Conservation (phyloP, 2,113 vertebrate genomes). For the Emydura subglobosa region DNA sequence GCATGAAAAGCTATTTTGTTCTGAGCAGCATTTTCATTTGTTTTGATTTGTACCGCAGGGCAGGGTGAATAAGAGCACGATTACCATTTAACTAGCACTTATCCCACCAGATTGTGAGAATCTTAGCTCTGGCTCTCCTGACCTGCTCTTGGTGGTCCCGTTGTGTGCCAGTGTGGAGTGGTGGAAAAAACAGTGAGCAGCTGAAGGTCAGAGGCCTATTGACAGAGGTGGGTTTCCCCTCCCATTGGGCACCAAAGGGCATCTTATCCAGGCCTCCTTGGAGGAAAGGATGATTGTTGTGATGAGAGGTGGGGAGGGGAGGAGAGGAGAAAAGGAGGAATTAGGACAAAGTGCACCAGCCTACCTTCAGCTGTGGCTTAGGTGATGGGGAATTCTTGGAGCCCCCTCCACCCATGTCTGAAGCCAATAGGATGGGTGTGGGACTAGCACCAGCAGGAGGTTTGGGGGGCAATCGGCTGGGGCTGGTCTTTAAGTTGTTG, state of each 20-base stretch:
- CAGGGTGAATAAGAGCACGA: not conserved
- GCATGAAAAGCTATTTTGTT: not conserved
- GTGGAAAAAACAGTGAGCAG: not conserved
- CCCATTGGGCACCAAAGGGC: not conserved
- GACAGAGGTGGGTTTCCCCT: not conserved
- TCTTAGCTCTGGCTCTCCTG: not conserved
- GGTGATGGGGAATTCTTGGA: constrained; percentile 63
- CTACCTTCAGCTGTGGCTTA: constrained; percentile 82
- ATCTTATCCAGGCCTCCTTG: not conserved
- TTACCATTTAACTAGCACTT: not conserved
- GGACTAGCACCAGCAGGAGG: constrained; percentile 67
- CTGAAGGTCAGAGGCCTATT: not conserved
- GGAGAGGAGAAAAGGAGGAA: not conserved
- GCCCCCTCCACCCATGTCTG: constrained; percentile 44
- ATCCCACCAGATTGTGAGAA: not conserved
- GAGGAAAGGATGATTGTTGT: not conserved
- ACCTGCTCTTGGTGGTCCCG: not conserved
- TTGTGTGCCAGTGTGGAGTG: not conserved
- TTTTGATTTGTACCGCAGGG: not conserved
- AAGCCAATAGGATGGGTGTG: constrained; percentile 60
- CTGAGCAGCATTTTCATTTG: not conserved
- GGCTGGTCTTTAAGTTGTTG: constrained; percentile 41
- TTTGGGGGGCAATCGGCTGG: constrained; percentile 50
- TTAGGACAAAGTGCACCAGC: not conserved
- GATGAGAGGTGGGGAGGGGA: accelerated